These are phyloP conservation scores for Raja brachyura DNA, from an alignment of 2,113 vertebrate species.

Conservation along the genomic window DNA sequence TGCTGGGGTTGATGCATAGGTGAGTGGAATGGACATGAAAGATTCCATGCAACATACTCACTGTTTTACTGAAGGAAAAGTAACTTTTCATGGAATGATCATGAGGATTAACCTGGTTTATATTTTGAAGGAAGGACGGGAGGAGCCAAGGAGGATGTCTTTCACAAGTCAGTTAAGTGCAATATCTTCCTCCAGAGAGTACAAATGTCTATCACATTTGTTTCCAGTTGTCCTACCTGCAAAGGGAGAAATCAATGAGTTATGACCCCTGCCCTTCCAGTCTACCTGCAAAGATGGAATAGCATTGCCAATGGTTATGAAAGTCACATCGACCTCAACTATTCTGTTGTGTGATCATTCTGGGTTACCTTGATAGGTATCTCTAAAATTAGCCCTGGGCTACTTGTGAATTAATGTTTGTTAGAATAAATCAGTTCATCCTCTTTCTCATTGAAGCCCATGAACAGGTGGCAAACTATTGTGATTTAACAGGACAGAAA, in stretches of 20 bases:
- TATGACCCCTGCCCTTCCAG: not conserved
- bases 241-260: not conserved
- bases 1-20: not conserved
- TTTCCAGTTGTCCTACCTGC: not conserved
- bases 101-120: not conserved
- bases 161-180: not conserved
- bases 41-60: not conserved
- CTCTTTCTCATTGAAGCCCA: not conserved
- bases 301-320: not conserved
- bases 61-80: not conserved
- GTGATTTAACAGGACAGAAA: not conserved
- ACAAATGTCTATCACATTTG: too few species aligned
- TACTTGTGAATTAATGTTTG: not conserved
- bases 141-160: not conserved
- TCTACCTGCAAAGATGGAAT: not conserved
- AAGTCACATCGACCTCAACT: not conserved
- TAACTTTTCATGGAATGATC: not conserved
- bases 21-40: not conserved
- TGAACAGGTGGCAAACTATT: not conserved
- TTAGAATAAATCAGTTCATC: not conserved
- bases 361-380: not conserved
- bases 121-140: not conserved
- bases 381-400: not conserved
- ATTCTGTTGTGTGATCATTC: not conserved
- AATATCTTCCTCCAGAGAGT: not conserved